A percentile compares a stretch with the other conserved stretches of the same genome.
Evolutionary conservation across 2,888 invertebrate genomes (phyloP).

Genomic region (Sarcophaga variegata): DNA sequence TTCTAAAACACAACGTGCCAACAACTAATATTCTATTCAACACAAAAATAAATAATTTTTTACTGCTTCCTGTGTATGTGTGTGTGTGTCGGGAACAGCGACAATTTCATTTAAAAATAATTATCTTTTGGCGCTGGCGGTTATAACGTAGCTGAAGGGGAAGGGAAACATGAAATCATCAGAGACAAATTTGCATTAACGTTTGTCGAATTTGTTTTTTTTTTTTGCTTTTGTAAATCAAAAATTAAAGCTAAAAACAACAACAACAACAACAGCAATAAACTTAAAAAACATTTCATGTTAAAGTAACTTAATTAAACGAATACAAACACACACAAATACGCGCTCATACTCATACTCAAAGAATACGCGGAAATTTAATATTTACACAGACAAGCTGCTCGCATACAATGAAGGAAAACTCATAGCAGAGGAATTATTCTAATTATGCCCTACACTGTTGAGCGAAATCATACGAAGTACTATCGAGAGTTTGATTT

Average conservation of each 20-base stretch:
- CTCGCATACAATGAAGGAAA: no score
- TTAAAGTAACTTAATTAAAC: conserved; percentile 65
- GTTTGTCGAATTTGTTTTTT: conserved; percentile 13
- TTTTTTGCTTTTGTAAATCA: not conserved
- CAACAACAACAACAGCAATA: conserved; percentile 17
- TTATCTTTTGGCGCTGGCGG: conserved; percentile 13
- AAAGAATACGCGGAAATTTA: no score
- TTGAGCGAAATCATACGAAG: no score
- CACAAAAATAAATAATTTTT: not conserved
- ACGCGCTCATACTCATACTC: no score
- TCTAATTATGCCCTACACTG: not conserved
- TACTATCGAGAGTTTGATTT: no score
- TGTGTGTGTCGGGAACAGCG: not conserved
- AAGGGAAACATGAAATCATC: conserved; percentile 17
- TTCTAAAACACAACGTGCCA: conserved; percentile 46
- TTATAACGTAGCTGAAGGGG: conserved; percentile 8
- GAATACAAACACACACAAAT: not conserved
- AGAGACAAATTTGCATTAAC: conserved; percentile 45
- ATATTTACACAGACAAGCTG: no score
- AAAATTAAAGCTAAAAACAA: not conserved
- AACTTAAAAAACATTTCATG: conserved; percentile 34
- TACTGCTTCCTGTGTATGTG: not conserved
- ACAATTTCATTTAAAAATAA: conserved; percentile 60
- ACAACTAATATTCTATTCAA: conserved; percentile 30
- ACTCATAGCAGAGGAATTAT: no score